Conservation (phyloP, 2,113 vertebrate species). For the Siniperca knerii region DNA sequence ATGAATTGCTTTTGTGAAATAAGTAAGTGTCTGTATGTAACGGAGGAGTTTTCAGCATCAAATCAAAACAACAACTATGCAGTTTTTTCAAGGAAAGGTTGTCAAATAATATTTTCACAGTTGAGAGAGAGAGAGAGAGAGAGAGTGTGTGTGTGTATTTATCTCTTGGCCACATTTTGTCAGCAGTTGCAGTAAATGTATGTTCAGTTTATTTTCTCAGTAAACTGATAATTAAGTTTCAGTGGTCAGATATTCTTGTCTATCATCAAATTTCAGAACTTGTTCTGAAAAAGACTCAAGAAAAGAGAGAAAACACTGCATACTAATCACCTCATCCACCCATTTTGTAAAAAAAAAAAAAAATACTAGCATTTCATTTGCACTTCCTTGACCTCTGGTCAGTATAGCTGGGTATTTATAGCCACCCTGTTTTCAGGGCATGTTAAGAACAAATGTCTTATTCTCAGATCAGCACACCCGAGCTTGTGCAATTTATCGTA, state of each 20-base stretch:
- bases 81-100: not conserved
- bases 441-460: constrained; percentile 52
- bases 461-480: constrained; percentile 28
- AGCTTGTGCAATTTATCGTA: constrained; percentile 20
- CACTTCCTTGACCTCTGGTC: constrained; percentile 24
- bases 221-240: not conserved
- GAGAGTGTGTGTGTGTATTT: not conserved
- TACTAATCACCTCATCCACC: not conserved
- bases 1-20: constrained; percentile 24
- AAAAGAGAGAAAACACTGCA: not conserved
- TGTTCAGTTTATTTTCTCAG: not conserved
- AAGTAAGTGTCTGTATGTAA: not conserved
- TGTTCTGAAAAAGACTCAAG: not conserved
- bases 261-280: not conserved
- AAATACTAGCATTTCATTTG: not conserved
- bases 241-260: not conserved
- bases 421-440: constrained; percentile 24
- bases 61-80: constrained; percentile 13
- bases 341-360: not conserved
- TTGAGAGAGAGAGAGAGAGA: too few relatives aligned
- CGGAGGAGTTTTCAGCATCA: not conserved
- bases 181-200: not conserved
- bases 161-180: not conserved
- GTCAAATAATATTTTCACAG: not conserved
- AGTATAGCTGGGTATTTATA: constrained; percentile 50